Evolutionary conservation across 2,888 invertebrate species (phyloP).

Genomic region (Corbicula japonica): DNA sequence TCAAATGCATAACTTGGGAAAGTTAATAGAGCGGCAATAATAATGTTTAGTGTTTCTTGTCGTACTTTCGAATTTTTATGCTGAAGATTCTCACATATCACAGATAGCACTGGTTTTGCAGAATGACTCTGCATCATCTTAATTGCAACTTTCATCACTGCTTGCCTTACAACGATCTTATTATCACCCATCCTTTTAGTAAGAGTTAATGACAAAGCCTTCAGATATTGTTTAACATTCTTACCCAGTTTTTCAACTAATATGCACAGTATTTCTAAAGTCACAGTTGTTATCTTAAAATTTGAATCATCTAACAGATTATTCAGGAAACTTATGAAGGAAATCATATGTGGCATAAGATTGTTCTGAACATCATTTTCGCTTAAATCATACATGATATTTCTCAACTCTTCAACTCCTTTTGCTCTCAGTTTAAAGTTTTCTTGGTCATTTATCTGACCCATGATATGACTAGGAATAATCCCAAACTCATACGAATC

Average conservation of each 20-base stretch:
- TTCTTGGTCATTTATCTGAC: slow-evolving; percentile 87
- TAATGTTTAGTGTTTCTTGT: slow-evolving; percentile 92
- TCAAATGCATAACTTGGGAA: slow-evolving; percentile 93
- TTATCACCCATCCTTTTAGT: slow-evolving; percentile 87
- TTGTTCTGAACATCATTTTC: slow-evolving; percentile 77
- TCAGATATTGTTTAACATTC: slow-evolving; percentile 86
- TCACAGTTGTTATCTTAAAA: slow-evolving; percentile 87
- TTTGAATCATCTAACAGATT: slow-evolving; percentile 89
- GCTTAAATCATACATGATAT: slow-evolving; percentile 87
- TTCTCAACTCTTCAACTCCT: slow-evolving; percentile 89
- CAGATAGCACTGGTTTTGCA: slow-evolving; percentile 88
- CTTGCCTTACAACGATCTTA: slow-evolving; percentile 87
- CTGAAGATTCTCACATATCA: slow-evolving; percentile 87
- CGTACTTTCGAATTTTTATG: slow-evolving; percentile 89
- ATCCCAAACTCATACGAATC: slow-evolving; percentile 86
- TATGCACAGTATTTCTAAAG: slow-evolving; percentile 87
- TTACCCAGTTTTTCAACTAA: slow-evolving; percentile 87
- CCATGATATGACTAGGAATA: slow-evolving; percentile 86
- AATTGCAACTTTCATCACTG: slow-evolving; percentile 87
- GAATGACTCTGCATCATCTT: slow-evolving; percentile 88
- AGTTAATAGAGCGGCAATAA: slow-evolving; percentile 92
- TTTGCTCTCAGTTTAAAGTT: slow-evolving; percentile 89
- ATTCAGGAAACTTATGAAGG: slow-evolving; percentile 89
- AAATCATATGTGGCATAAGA: slow-evolving; percentile 89
- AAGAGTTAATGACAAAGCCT: slow-evolving; percentile 87